Conservation (phyloP, 2,113 vertebrate species). For the Dermatemys mawii region DNA sequence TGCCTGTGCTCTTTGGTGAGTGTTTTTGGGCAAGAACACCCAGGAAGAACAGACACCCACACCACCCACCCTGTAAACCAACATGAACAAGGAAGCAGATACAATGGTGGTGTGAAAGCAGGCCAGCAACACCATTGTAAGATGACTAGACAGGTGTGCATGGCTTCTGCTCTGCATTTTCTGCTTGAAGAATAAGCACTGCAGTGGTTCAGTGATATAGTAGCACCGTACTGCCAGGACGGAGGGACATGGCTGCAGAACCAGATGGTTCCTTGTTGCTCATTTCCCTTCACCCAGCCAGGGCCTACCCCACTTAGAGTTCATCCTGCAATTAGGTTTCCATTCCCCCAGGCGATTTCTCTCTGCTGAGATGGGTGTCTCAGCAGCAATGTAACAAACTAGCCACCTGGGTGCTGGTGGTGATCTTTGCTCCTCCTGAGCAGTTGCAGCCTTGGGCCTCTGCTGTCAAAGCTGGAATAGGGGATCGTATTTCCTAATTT, state of each 20-base stretch:
- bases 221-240: background rate
- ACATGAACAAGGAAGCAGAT: background rate
- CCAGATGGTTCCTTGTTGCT: background rate
- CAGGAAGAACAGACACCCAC: background rate
- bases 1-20: background rate
- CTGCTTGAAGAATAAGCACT: background rate
- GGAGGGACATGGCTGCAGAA: background rate
- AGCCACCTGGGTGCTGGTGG: conserved; percentile 59
- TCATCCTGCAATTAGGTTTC: background rate
- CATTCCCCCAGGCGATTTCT: background rate
- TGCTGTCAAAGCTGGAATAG: conserved; percentile 87
- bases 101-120: conserved; percentile 8
- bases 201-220: background rate
- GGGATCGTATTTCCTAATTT: conserved; percentile 91
- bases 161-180: background rate
- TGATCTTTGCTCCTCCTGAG: conserved; percentile 61
- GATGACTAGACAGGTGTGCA: background rate
- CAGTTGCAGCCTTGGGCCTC: background rate
- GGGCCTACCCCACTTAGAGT: background rate
- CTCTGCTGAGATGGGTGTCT: background rate
- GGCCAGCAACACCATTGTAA: background rate
- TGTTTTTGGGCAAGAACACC: background rate
- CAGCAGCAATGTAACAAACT: background rate
- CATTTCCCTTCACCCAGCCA: background rate
- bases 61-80: background rate